These are phyloP conservation scores for Simalia tracyae DNA, from an alignment of 2,797 vertebrate species.

Conservation along the genomic window DNA sequence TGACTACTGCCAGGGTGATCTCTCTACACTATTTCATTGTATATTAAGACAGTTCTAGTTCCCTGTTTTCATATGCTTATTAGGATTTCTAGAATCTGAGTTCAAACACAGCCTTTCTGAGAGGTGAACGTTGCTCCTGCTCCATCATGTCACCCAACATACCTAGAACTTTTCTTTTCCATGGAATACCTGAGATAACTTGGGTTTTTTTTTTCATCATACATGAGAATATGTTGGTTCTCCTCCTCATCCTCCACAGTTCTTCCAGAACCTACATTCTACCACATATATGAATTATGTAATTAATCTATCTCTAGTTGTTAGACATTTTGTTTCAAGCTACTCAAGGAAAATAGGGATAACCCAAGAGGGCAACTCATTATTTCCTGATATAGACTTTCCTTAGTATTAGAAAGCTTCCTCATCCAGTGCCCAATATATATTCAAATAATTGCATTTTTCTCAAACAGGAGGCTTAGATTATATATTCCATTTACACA, in stretches of 20 bases:
- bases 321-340: background rate
- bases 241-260: background rate
- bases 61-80: background rate
- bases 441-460: slow-evolving; percentile 52
- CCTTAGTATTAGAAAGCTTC: slow-evolving; percentile 39
- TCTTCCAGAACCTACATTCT: background rate
- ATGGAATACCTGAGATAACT: background rate
- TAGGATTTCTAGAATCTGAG: background rate
- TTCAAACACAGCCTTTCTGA: background rate
- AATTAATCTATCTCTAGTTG: background rate
- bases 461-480: slow-evolving; percentile 53
- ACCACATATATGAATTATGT: background rate
- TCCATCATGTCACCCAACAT: background rate
- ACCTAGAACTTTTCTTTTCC: background rate
- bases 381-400: slow-evolving; percentile 37
- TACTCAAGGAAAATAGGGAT: slow-evolving; percentile 10
- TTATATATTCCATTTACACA: slow-evolving; percentile 56
- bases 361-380: slow-evolving; percentile 27
- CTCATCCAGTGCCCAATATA: slow-evolving; percentile 57
- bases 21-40: background rate
- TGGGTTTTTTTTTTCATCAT: background rate
- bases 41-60: background rate
- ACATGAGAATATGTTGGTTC: background rate
- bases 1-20: background rate
- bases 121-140: too few species aligned